A percentile compares a stretch with the other conserved stretches of the same genome.
These are phyloP conservation scores for Eulemur macaco DNA, from an alignment of 2,113 vertebrate genomes.

Conservation along the genomic window DNA sequence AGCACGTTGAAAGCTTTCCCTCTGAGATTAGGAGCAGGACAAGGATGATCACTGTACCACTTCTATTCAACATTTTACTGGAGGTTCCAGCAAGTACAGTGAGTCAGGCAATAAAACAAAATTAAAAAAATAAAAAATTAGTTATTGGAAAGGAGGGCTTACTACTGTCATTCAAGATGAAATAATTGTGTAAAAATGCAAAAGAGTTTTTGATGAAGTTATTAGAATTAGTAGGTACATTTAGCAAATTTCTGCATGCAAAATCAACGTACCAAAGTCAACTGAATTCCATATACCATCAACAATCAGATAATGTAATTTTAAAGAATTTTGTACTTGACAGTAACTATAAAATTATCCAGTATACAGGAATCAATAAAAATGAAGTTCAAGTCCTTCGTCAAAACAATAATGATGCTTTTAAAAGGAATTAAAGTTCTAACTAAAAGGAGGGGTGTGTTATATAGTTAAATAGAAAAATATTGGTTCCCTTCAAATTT, in stretches of 20 bases:
- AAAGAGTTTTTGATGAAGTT: not conserved
- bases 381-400: not conserved
- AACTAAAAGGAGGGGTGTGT: constrained; percentile 16
- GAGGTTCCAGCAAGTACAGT: not conserved
- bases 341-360: not conserved
- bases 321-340: constrained; percentile 14
- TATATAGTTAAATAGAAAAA: not conserved
- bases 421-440: constrained; percentile 3
- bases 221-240: not conserved
- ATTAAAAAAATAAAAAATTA: not conserved
- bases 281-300: not conserved
- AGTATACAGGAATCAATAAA: not conserved
- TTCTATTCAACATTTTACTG: not conserved
- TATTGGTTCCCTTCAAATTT: not conserved
- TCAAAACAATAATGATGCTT: not conserved
- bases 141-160: not conserved
- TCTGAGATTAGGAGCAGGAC: not conserved
- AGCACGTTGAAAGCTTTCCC: not conserved
- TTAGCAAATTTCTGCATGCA: not conserved
- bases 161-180: not conserved
- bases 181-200: not conserved
- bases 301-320: not conserved
- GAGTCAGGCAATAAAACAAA: not conserved
- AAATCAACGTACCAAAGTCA: not conserved
- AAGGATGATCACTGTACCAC: not conserved